Evolutionary conservation across 2,797 vertebrate species (phyloP).

Genomic region (Cyclopterus lumpus): DNA sequence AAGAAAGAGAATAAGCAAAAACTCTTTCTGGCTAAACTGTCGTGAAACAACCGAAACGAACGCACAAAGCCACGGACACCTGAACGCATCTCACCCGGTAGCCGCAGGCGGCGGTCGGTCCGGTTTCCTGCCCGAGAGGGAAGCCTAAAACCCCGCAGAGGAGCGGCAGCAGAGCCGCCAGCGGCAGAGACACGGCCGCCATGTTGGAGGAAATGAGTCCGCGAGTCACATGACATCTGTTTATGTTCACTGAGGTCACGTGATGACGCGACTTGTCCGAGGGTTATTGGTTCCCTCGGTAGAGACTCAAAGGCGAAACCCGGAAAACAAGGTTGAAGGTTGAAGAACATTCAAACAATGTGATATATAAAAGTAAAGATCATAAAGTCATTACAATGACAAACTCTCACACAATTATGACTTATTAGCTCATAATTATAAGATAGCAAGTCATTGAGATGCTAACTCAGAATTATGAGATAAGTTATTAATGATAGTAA

Average conservation of each 20-base stretch:
- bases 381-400: no score
- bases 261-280: background rate
- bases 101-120: slow-evolving; percentile 49
- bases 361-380: no score
- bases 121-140: slow-evolving; percentile 43
- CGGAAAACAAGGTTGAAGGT: no score
- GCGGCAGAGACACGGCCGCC: slow-evolving; percentile 8
- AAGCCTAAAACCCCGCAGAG: slow-evolving; percentile 37
- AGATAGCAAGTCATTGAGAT: no score
- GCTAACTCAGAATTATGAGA: no score
- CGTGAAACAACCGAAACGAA: background rate
- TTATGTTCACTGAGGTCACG: slow-evolving; percentile 25
- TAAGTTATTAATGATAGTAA: no score
- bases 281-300: background rate
- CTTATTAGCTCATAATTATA: no score
- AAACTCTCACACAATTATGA: no score
- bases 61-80: rapidly evolving
- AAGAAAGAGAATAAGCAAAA: background rate
- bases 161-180: background rate
- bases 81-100: slow-evolving; percentile 63
- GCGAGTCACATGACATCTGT: slow-evolving; percentile 68
- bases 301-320: background rate
- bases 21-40: background rate
- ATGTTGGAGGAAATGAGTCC: slow-evolving; percentile 44
- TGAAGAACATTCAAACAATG: no score